phyloP scores from a whole-genome alignment of 2,797 vertebrate genomes.

The Tenualosa thibaudeaui region DNA sequence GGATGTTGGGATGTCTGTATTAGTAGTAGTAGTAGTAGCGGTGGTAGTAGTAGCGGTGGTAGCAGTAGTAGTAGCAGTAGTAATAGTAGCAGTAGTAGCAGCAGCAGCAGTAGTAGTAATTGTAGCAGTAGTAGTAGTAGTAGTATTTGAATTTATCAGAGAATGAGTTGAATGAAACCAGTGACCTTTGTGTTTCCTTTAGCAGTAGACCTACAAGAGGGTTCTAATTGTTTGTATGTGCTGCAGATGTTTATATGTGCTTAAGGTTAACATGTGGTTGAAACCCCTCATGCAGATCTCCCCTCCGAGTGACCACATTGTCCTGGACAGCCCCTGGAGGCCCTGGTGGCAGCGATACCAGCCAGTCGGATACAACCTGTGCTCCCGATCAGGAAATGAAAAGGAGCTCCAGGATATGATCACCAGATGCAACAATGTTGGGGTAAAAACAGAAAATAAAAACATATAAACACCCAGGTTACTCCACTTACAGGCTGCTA shows the following conservation, averaged over 20 bases:
- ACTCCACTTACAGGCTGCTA: background rate
- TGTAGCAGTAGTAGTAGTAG: too few relatives aligned
- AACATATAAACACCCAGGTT: background rate
- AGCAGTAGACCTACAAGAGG: background rate
- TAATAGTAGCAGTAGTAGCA: too few relatives aligned
- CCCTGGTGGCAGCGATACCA: conserved; percentile 96
- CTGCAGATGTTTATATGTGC: background rate
- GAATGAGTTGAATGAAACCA: background rate
- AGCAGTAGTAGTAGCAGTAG: too few relatives aligned
- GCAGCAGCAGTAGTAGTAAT: too few relatives aligned
- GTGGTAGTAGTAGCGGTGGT: too few relatives aligned
- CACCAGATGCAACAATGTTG: conserved; percentile 89
- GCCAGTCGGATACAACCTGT: conserved; percentile 88
- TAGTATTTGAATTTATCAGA: background rate
- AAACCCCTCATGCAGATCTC: conserved; percentile 77
- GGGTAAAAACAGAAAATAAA: conserved; percentile 71
- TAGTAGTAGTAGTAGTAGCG: too few relatives aligned
- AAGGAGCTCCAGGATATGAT: conserved; percentile 88
- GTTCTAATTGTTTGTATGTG: background rate
- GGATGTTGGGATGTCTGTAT: too few relatives aligned
- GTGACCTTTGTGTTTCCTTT: background rate
- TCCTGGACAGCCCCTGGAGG: conserved; percentile 74
- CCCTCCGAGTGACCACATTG: conserved; percentile 86
- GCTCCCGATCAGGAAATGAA: conserved; percentile 88
- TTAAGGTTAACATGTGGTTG: background rate